Base-by-base conservation (phyloP, 2,113 vertebrate species). In the Rhinichthys klamathensis region DNA sequence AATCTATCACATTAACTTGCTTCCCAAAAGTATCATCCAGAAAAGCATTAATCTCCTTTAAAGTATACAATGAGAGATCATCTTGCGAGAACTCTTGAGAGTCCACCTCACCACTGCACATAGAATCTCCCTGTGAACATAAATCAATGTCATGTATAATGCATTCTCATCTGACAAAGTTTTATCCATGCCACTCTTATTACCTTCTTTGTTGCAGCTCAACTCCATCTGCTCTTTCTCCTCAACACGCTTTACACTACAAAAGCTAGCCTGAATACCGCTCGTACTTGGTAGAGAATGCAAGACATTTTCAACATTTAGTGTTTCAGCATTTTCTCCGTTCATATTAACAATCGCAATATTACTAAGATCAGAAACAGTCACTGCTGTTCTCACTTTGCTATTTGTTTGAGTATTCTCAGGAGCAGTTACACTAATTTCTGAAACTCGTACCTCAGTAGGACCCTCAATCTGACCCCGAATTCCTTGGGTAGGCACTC, bases 1-100 rank as follows among this genome's bases (percentile, higher is more conserved):
- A 60, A 60, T 60, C 56, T 60, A 56, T 72, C 21, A 44, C 38
- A 72, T 72, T 44, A 12, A 72, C 69, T 44, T 72, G 69, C 21
- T 23, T 72, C 38, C 38, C 38, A 44, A 73, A 60, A n/a, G 38
- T 46, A 13, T 73, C 70, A 73, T n/a, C 70, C 23, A 73, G 38
- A 44, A 73, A 73, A 44, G 21, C 10, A 72, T 44, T n/a, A 44
- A 72, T 72, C 69, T 72, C 69, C 1, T 72, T 38, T 72, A n/a
- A 73, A 44, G 70, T 12, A n/a, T 44, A 44, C 9, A 35, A 35
- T 35, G 3, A 35, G 11, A 1, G 44, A 44, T 44, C 38, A 25
- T 60, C 23, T 73, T 44, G 35, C n/a, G 69, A 70, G 35, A 70
- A 23, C 67, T 41, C 18, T 23, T 72, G 35, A 11, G 21, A 72